Percentiles rank a stretch among this genome's conserved stretches.
Evolutionary conservation across 2,797 vertebrate genomes (phyloP).

Genomic region (Typhlichthys subterraneus): DNA sequence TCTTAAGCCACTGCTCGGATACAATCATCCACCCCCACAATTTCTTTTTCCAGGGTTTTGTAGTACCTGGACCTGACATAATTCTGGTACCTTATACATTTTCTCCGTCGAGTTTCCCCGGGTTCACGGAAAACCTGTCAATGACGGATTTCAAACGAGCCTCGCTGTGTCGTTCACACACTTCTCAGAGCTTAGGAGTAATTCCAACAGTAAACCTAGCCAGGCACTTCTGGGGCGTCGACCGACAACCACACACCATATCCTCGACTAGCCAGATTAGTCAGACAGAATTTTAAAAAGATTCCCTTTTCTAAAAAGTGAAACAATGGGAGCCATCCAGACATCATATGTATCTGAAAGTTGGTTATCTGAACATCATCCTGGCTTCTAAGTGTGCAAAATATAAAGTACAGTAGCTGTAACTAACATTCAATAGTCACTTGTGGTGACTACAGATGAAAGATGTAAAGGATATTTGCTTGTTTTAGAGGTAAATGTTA

Average conservation of each 20-base stretch:
- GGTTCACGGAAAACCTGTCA: conserved; percentile 5
- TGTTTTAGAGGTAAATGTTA: too few relatives aligned
- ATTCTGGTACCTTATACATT: not conserved
- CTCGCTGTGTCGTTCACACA: conserved; percentile 16
- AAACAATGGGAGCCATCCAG: conserved; percentile 15
- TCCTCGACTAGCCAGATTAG: conserved; percentile 13
- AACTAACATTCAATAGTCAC: too few relatives aligned
- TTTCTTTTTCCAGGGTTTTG: conserved; percentile 18
- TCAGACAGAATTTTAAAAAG: conserved; percentile 23
- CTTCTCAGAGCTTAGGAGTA: conserved; percentile 10
- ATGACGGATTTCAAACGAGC: conserved; percentile 23
- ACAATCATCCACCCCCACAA: conserved; percentile 33
- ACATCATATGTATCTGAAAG: conserved; percentile 15
- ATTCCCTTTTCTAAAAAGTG: conserved; percentile 9
- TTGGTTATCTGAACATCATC: not conserved
- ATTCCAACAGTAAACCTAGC: conserved; percentile 18
- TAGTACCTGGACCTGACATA: conserved; percentile 17
- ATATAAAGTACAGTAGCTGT: too few relatives aligned
- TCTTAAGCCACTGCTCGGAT: conserved; percentile 24
- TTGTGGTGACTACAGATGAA: not conserved
- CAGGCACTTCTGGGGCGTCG: conserved; percentile 14
- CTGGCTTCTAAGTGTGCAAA: not conserved
- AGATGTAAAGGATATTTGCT: too few relatives aligned
- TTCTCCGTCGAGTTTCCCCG: conserved; percentile 6
- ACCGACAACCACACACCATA: conserved; percentile 14